phyloP scores from a whole-genome alignment of 2,113 vertebrate genomes.

The Fregetta grallaria region DNA sequence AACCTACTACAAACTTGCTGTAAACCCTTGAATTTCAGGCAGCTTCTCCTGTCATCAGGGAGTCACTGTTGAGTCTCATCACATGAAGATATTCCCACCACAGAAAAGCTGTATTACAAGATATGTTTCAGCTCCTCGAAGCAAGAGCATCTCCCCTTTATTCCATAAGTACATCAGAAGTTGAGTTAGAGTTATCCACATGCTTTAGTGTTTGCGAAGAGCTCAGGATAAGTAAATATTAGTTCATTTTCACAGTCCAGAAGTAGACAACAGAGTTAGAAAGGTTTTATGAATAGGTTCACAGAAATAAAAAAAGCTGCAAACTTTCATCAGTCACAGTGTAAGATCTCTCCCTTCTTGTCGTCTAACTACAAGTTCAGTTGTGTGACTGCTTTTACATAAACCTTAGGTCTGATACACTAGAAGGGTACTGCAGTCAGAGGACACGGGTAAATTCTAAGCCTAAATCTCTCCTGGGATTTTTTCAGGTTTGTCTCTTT shows the following conservation, averaged over 20 bases:
- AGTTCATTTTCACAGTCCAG: background rate
- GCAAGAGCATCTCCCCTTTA: background rate
- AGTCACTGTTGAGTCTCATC: background rate
- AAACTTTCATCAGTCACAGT: background rate
- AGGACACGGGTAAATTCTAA: background rate
- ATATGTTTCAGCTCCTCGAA: background rate
- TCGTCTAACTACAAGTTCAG: background rate
- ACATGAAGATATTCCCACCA: background rate
- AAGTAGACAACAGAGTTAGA: background rate
- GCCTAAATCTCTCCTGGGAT: background rate
- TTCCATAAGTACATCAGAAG: background rate
- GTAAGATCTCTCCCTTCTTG: background rate
- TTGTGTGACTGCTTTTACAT: background rate
- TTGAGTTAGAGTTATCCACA: background rate
- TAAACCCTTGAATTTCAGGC: background rate
- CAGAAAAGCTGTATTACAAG: background rate
- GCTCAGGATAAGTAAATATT: background rate
- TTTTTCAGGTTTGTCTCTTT: background rate
- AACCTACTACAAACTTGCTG: background rate
- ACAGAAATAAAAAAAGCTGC: background rate
- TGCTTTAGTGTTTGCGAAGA: background rate
- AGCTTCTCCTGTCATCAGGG: background rate
- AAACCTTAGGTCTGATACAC: background rate
- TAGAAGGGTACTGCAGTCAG: fast-evolving
- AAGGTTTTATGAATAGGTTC: background rate